Evolutionary conservation across 2,113 vertebrate genomes (phyloP).

Genomic region (Pseudorhombus dupliciocellatus): DNA sequence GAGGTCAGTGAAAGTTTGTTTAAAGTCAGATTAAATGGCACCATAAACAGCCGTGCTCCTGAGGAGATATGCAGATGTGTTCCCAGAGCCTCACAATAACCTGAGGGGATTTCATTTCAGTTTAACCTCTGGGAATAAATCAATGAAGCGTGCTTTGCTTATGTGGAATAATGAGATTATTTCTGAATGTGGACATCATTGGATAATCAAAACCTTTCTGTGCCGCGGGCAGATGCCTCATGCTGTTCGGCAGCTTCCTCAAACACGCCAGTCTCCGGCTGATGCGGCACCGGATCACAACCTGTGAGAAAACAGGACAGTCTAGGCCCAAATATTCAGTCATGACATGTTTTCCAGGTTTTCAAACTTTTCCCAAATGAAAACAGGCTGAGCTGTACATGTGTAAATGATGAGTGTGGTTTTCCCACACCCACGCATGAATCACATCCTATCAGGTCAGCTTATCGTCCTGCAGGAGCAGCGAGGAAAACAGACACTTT

Average conservation of each 20-base stretch:
- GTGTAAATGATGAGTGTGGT: neutral
- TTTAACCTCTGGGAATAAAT: conserved; percentile 36
- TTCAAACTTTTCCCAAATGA: neutral
- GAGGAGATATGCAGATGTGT: conserved; percentile 1
- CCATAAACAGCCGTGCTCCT: conserved; percentile 15
- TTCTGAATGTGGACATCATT: conserved; percentile 1
- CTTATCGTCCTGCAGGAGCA: neutral
- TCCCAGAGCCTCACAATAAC: conserved; percentile 26
- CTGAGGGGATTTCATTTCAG: conserved; percentile 6
- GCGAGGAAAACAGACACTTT: neutral
- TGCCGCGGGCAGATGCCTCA: conserved; percentile 4
- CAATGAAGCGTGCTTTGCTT: conserved; percentile 35
- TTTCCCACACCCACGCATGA: neutral
- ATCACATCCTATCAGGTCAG: neutral
- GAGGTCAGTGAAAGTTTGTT: neutral
- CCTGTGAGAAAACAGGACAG: conserved; percentile 60
- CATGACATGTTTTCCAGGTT: neutral
- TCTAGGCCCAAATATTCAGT: too few species aligned
- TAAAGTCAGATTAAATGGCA: neutral
- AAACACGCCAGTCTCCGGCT: conserved; percentile 77
- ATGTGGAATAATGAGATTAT: conserved; percentile 28
- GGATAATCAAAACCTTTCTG: conserved; percentile 55
- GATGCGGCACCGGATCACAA: conserved; percentile 82
- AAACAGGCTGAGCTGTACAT: too few species aligned
- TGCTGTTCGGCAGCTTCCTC: conserved; percentile 61